Percentiles rank a stretch among this genome's conserved stretches.
Conservation (phyloP, 2,888 invertebrate genomes). For the Polymixis flavicincta region DNA sequence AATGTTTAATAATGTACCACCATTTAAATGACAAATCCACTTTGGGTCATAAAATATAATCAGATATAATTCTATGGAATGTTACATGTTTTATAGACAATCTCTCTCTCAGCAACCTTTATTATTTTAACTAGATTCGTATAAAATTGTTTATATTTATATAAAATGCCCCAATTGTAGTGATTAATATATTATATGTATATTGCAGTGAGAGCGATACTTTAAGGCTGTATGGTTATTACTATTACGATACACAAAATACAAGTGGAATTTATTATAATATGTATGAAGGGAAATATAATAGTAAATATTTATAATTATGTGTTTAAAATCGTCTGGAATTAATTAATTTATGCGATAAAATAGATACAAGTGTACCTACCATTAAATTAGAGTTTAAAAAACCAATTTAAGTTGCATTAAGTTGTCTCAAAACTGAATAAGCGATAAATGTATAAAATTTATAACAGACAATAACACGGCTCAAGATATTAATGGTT, state of each 20-base stretch:
- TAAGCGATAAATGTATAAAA: conserved; percentile 10
- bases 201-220: conserved; percentile 55
- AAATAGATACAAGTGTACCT: conserved; percentile 23
- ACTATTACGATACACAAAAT: conserved; percentile 51
- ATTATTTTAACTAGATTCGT: conserved; percentile 54
- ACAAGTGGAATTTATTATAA: conserved; percentile 37
- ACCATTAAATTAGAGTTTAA: conserved; percentile 30
- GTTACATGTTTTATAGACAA: conserved; percentile 39
- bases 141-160: conserved; percentile 59
- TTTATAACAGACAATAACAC: conserved; percentile 54
- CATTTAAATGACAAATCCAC: neutral
- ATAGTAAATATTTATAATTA: conserved; percentile 33
- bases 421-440: conserved; percentile 27
- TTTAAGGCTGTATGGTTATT: conserved; percentile 52
- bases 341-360: conserved; percentile 26
- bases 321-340: conserved; percentile 33
- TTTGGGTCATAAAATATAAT: conserved; percentile 1
- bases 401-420: conserved; percentile 4
- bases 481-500: conserved; percentile 31
- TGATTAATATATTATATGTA: conserved; percentile 57
- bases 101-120: conserved; percentile 21
- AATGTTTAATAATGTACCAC: no score
- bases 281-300: conserved; percentile 45
- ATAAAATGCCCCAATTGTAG: conserved; percentile 67
- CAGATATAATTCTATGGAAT: neutral